Percentiles rank a stretch among this genome's conserved stretches.
These are phyloP conservation scores for Epinephelus cyanopodus DNA, from an alignment of 2,113 vertebrate genomes.

Conservation along the genomic window DNA sequence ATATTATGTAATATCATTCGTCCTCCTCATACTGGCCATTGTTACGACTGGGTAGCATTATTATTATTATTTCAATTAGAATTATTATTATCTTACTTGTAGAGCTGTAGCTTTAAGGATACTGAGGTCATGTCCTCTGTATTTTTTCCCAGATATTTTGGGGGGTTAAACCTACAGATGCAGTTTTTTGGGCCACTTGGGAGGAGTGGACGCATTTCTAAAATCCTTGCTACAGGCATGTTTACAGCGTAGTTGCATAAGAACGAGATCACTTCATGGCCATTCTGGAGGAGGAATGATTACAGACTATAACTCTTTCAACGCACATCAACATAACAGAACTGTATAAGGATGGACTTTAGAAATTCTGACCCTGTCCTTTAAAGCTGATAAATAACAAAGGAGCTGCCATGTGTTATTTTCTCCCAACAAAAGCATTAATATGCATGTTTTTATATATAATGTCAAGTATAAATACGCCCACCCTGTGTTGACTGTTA, in stretches of 20 bases:
- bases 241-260: neutral
- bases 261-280: neutral
- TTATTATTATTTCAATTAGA: no score
- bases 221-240: neutral
- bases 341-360: neutral
- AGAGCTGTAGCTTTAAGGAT: neutral
- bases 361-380: neutral
- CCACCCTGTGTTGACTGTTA: conserved; percentile 20
- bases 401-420: neutral
- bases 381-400: conserved; percentile 5
- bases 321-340: neutral
- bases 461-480: conserved; percentile 16
- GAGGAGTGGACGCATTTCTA: neutral
- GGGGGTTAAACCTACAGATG: neutral
- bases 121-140: neutral
- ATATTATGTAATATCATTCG: neutral
- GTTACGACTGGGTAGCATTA: no score
- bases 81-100: neutral
- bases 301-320: neutral
- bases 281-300: conserved; percentile 2
- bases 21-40: neutral
- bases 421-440: neutral
- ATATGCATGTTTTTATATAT: conserved; percentile 14
- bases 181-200: neutral
- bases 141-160: neutral